phyloP scores from a whole-genome alignment of 2,888 invertebrate genomes.

The Rhamphomyia laevipes region DNA sequence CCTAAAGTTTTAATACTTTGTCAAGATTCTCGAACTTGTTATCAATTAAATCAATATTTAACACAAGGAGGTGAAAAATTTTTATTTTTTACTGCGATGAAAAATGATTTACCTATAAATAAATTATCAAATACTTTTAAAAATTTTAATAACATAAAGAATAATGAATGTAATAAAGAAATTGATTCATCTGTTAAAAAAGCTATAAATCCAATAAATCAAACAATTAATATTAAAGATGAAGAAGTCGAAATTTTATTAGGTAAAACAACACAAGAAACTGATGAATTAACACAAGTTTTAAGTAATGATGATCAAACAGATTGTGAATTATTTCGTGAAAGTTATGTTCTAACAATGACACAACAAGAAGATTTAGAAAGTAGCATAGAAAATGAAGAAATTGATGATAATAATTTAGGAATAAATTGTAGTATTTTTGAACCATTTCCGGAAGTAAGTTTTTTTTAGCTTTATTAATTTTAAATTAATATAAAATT shows the following conservation, averaged over 20 bases:
- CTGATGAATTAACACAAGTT: conserved; percentile 27
- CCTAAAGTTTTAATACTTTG: conserved; percentile 74
- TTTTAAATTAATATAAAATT: not conserved
- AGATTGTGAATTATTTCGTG: conserved; percentile 43
- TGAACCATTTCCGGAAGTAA: conserved; percentile 52
- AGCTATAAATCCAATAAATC: conserved; percentile 5
- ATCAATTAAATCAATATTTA: conserved; percentile 61
- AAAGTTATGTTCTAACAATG: conserved; percentile 59
- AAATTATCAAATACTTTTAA: conserved; percentile 44
- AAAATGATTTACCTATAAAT: conserved; percentile 46
- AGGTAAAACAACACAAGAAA: conserved; percentile 10
- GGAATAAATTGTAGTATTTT: conserved; percentile 37
- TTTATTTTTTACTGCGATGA: conserved; percentile 49
- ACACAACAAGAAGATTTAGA: conserved; percentile 39
- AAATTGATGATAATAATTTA: conserved; percentile 18
- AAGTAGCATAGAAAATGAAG: conserved; percentile 13
- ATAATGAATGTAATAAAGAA: conserved; percentile 10
- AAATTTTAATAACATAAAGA: conserved; percentile 27
- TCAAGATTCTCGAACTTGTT: conserved; percentile 70
- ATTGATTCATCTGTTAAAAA: conserved; percentile 4
- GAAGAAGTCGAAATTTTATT: conserved; percentile 9
- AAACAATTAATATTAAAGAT: not conserved
- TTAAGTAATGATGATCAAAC: conserved; percentile 24
- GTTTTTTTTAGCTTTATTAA: conserved; percentile 8
- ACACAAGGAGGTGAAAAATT: conserved; percentile 52